These are phyloP conservation scores for Novumbra hubbsi DNA, from an alignment of 2,797 vertebrate species.

Conservation along the genomic window DNA sequence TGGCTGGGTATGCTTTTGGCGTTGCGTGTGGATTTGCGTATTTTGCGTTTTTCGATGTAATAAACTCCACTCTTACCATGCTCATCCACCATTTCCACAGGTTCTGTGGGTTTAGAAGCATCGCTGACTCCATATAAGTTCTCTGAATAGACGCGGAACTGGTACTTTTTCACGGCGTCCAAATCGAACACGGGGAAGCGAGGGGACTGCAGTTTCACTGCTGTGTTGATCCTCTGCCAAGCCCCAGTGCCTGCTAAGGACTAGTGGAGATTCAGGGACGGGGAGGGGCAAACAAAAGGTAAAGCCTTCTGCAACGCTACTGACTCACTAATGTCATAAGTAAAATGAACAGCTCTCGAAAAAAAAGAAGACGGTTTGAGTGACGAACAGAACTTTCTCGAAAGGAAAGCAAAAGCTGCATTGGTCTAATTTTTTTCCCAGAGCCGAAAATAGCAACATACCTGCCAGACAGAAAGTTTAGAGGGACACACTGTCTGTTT, in stretches of 20 bases:
- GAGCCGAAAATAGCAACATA: no score
- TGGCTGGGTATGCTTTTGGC: neutral
- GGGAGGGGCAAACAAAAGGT: constrained; percentile 8
- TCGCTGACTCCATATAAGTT: constrained; percentile 87
- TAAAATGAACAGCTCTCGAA: no score
- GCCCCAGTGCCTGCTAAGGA: constrained; percentile 79
- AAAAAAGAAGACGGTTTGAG: no score
- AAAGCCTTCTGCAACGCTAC: neutral
- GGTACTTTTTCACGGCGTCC: constrained; percentile 85
- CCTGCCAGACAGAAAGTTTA: neutral
- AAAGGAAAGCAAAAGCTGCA: no score
- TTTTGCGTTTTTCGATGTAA: neutral
- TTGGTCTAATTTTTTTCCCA: no score
- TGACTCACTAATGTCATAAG: neutral
- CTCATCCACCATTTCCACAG: constrained; percentile 81
- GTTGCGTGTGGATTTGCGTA: neutral
- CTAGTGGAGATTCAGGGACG: constrained; percentile 54
- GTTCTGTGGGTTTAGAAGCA: constrained; percentile 81
- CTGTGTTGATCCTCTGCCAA: constrained; percentile 91
- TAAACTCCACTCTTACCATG: constrained; percentile 75
- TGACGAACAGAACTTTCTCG: no score
- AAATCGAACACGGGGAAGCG: constrained; percentile 92
- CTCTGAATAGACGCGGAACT: constrained; percentile 87
- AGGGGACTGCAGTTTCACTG: constrained; percentile 85
- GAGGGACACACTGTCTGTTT: constrained; percentile 32